These are phyloP conservation scores for Larimichthys crocea DNA, from an alignment of 2,113 vertebrate genomes.

Conservation along the genomic window DNA sequence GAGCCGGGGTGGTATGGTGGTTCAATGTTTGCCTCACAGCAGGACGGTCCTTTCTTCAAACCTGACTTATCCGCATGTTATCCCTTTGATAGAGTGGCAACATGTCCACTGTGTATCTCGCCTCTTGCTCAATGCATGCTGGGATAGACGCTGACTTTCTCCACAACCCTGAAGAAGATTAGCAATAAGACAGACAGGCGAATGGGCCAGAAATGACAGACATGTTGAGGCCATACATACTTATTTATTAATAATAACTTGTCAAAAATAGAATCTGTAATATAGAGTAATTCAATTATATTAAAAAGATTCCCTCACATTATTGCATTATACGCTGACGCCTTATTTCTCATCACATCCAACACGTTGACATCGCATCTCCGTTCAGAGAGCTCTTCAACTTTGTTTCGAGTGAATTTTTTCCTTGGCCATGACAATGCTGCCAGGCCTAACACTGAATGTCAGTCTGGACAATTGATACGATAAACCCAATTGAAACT, in stretches of 20 bases:
- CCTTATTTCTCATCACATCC: neutral
- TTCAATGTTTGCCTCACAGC: conserved; percentile 31
- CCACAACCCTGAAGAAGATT: neutral
- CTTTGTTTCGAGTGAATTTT: conserved; percentile 41
- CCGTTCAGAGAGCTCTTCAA: neutral
- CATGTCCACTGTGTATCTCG: neutral
- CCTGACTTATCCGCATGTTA: neutral
- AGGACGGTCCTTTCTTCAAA: conserved; percentile 12
- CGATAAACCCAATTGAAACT: conserved; percentile 77
- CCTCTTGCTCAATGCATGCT: conserved; percentile 7
- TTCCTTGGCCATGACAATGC: conserved; percentile 55
- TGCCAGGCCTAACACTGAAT: conserved; percentile 56
- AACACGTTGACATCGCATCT: conserved; percentile 36
- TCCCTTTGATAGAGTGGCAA: conserved; percentile 31
- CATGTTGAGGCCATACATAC: neutral
- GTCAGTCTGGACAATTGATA: conserved; percentile 76
- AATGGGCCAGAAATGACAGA: neutral
- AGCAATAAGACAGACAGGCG: neutral
- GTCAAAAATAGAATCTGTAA: neutral
- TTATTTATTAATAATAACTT: neutral
- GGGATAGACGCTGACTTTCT: neutral
- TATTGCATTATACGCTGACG: neutral
- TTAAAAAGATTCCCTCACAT: neutral
- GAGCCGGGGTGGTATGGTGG: neutral
- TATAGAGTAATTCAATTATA: neutral